phyloP scores from a whole-genome alignment of 2,888 invertebrate genomes.

The Eupithecia exiguata region DNA sequence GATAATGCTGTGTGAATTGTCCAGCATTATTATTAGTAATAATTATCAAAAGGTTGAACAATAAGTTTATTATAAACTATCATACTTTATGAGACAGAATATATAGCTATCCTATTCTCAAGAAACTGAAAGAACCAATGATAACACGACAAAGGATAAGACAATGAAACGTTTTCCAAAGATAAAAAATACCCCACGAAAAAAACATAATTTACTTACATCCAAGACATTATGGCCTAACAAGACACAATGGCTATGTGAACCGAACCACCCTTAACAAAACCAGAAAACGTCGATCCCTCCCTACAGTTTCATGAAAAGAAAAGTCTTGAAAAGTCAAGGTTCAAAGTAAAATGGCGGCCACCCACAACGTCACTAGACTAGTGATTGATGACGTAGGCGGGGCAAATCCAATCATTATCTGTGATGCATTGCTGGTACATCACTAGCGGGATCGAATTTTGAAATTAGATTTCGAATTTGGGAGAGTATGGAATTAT shows the following conservation, averaged over 20 bases:
- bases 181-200: slow-evolving; percentile 54
- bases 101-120: not conserved
- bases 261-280: slow-evolving; percentile 70
- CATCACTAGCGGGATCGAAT: slow-evolving; percentile 72
- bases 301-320: slow-evolving; percentile 38
- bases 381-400: slow-evolving; percentile 82
- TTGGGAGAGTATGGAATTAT: not conserved
- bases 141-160: not conserved
- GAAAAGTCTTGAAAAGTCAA: slow-evolving; percentile 48
- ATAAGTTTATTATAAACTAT: no score
- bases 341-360: slow-evolving; percentile 58
- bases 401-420: slow-evolving; percentile 84
- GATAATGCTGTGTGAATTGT: no score
- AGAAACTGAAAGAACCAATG: not conserved
- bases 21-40: no score
- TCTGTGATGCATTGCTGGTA: slow-evolving; percentile 81
- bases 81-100: not conserved
- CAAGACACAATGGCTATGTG: slow-evolving; percentile 81
- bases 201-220: slow-evolving; percentile 81
- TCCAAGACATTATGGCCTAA: slow-evolving; percentile 80
- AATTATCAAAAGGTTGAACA: no score
- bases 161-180: slow-evolving; percentile 47
- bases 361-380: slow-evolving; percentile 73
- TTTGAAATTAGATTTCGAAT: slow-evolving; percentile 58
- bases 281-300: slow-evolving; percentile 57